A percentile compares a stretch with the other conserved stretches of the same genome.
phyloP scores from a whole-genome alignment of 2,888 invertebrate species.

The Ceramica pisi region DNA sequence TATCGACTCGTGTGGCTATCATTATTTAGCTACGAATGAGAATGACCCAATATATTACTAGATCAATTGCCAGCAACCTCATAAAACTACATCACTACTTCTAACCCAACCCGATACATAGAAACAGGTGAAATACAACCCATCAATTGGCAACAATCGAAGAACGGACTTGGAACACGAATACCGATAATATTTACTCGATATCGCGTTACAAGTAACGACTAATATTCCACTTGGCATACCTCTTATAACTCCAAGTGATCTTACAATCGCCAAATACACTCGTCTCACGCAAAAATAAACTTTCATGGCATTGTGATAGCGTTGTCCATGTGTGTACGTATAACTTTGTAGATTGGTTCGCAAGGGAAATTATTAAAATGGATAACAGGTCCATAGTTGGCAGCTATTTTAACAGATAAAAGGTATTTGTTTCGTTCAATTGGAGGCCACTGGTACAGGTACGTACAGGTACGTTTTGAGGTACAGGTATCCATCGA shows the following conservation, averaged over 20 bases:
- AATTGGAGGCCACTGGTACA: slow-evolving; percentile 65
- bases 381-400: slow-evolving; percentile 74
- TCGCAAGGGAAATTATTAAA: slow-evolving; percentile 80
- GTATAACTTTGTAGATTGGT: slow-evolving; percentile 56
- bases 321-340: slow-evolving; percentile 14
- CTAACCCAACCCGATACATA: slow-evolving; percentile 42
- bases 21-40: not conserved
- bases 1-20: too few species aligned
- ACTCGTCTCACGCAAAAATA: slow-evolving; percentile 10
- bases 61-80: not conserved
- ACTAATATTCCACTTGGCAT: slow-evolving; percentile 73
- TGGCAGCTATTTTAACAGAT: slow-evolving; percentile 80
- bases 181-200: slow-evolving; percentile 65
- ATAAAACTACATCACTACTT: slow-evolving; percentile 10
- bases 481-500: slow-evolving; percentile 18
- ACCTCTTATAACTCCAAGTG: slow-evolving; percentile 65
- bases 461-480: slow-evolving; percentile 1
- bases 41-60: not conserved
- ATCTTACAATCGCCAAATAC: slow-evolving; percentile 26
- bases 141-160: slow-evolving; percentile 46
- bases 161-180: slow-evolving; percentile 67
- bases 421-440: slow-evolving; percentile 77
- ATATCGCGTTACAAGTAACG: slow-evolving; percentile 74
- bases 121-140: slow-evolving; percentile 44
- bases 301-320: not conserved